These are phyloP conservation scores for Phasianus colchicus DNA, from an alignment of 2,113 vertebrate genomes.

Conservation along the genomic window DNA sequence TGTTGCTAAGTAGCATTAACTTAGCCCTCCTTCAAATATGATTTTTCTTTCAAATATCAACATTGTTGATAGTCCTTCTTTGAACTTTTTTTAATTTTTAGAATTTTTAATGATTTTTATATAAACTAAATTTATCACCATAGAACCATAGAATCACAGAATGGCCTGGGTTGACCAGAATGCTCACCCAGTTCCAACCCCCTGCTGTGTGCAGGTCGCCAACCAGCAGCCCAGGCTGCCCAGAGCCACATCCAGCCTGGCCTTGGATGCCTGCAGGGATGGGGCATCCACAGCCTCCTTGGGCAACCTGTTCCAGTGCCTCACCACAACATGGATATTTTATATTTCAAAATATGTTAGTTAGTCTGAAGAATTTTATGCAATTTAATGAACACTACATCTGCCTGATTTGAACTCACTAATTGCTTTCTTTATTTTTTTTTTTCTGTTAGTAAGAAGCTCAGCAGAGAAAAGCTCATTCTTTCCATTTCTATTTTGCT, in stretches of 20 bases:
- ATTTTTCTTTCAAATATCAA: not conserved
- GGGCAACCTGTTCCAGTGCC: too few species aligned
- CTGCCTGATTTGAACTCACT: not conserved
- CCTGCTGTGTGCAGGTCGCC: too few species aligned
- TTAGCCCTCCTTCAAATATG: not conserved
- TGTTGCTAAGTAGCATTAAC: not conserved
- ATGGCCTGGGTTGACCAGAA: too few species aligned
- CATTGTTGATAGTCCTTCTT: not conserved
- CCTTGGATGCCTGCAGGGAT: too few species aligned
- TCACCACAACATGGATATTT: not conserved
- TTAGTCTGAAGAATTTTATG: not conserved
- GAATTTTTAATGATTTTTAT: not conserved
- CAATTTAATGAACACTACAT: not conserved
- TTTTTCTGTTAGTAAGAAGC: not conserved
- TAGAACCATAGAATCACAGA: too few species aligned
- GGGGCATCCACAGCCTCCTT: too few species aligned
- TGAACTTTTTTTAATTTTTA: not conserved
- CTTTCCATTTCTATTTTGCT: not conserved
- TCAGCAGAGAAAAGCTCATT: rapidly evolving
- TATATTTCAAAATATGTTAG: not conserved
- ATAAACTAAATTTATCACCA: not conserved
- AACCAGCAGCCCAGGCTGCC: too few species aligned
- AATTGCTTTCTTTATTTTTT: not conserved
- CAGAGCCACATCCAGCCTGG: too few species aligned
- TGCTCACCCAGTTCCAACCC: too few species aligned